These are phyloP conservation scores for Aphrophora alni DNA, from an alignment of 2,888 invertebrate species.

Conservation along the genomic window DNA sequence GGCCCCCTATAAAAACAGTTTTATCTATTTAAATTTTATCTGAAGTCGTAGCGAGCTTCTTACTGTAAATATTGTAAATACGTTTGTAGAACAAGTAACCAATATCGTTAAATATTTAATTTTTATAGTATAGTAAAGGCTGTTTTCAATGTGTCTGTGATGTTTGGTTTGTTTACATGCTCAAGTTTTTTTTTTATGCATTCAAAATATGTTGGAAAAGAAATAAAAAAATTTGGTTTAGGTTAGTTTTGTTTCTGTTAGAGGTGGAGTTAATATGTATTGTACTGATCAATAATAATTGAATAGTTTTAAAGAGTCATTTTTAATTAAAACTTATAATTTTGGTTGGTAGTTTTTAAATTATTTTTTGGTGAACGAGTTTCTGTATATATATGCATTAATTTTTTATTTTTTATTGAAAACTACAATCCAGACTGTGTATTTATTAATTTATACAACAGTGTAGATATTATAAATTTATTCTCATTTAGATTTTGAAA, in stretches of 20 bases:
- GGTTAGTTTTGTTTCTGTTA: background rate
- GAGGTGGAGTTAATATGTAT: too few relatives aligned
- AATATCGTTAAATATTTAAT: background rate
- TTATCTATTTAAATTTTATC: conserved; percentile 1
- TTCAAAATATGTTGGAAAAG: background rate
- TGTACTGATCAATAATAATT: too few relatives aligned
- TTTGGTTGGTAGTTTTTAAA: too few relatives aligned
- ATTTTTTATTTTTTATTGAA: too few relatives aligned
- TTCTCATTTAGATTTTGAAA: too few relatives aligned
- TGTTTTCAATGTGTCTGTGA: background rate
- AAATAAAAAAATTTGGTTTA: background rate
- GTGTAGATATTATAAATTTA: too few relatives aligned
- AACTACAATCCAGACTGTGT: too few relatives aligned
- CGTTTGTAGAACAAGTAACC: background rate
- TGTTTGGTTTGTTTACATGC: background rate
- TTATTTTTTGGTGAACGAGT: too few relatives aligned
- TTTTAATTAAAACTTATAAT: too few relatives aligned
- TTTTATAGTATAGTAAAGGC: background rate
- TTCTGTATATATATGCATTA: too few relatives aligned
- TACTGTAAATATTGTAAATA: background rate
- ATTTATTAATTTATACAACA: too few relatives aligned
- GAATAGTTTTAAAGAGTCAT: too few relatives aligned
- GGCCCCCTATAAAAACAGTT: background rate
- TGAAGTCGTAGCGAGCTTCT: background rate
- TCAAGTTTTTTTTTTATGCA: background rate